Conservation (phyloP, 2,797 vertebrate genomes). For the Bovichtus variegatus region DNA sequence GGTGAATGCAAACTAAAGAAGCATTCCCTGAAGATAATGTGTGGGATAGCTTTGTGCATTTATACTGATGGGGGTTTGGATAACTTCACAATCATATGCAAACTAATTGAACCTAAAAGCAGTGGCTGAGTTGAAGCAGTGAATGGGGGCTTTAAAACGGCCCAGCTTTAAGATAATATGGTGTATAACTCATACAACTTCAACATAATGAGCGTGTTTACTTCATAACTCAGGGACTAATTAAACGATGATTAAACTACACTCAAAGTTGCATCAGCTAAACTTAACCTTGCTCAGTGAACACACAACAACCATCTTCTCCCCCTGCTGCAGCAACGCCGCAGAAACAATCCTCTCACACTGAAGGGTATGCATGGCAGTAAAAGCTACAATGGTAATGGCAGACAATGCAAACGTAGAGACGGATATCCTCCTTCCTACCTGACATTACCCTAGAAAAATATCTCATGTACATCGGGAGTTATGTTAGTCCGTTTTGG, state of each 20-base stretch:
- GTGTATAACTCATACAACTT: neutral
- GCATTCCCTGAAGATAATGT: neutral
- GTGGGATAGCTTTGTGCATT: neutral
- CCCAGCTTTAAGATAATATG: neutral
- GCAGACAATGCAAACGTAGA: neutral
- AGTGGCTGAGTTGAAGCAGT: neutral
- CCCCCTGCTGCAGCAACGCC: neutral
- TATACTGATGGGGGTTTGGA: neutral
- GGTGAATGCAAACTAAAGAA: neutral
- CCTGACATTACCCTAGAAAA: conserved; percentile 82
- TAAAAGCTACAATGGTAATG: neutral
- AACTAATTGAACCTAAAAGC: neutral
- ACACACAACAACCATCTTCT: conserved; percentile 7
- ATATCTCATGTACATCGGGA: conserved; percentile 80
- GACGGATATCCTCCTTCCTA: conserved; percentile 57
- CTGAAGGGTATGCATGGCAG: conserved; percentile 25
- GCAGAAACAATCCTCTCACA: neutral
- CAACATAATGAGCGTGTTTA: neutral
- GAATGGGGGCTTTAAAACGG: neutral
- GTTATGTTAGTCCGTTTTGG: conserved; percentile 22
- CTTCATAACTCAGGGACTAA: no score
- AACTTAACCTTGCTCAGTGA: conserved; percentile 1
- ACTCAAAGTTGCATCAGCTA: neutral
- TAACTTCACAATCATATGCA: neutral
- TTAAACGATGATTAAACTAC: neutral